These are phyloP conservation scores for Zaprionus taronus DNA, from an alignment of 1,140 invertebrate genomes.

Conservation along the genomic window DNA sequence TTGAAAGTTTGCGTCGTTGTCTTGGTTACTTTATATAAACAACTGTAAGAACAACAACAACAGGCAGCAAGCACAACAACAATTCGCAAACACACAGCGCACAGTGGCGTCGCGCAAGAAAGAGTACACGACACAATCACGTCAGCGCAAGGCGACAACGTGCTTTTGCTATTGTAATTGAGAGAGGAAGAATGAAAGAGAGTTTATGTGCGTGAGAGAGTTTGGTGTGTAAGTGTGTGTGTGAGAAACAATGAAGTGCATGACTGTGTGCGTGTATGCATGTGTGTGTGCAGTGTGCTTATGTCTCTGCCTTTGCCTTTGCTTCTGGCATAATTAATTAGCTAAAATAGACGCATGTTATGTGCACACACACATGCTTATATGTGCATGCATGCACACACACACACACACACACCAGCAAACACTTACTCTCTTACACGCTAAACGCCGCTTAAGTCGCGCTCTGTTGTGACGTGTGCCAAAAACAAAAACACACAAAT, in stretches of 20 bases:
- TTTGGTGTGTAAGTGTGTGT: not conserved
- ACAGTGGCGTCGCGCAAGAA: constrained; percentile 55
- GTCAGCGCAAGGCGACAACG: constrained; percentile 26
- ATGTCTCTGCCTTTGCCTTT: not conserved
- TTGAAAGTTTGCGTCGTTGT: constrained; percentile 71
- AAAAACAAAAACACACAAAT: constrained; percentile 47
- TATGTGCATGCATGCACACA: not conserved
- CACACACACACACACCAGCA: not conserved
- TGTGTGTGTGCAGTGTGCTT: constrained; percentile 4
- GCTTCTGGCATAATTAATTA: constrained; percentile 66
- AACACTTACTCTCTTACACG: not conserved
- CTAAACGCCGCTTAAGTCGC: not conserved
- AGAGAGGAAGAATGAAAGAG: not conserved
- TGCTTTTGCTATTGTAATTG: constrained; percentile 27
- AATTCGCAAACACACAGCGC: constrained; percentile 32
- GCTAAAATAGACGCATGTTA: constrained; percentile 44
- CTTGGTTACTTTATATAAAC: constrained; percentile 69
- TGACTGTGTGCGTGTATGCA: not conserved
- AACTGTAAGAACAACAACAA: constrained; percentile 26
- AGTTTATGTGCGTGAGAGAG: not conserved
- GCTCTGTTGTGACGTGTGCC: constrained; percentile 5
- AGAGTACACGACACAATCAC: constrained; percentile 9
- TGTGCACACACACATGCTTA: constrained; percentile 21
- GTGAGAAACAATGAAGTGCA: not conserved
- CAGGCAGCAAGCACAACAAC: constrained; percentile 30